Percentiles rank a stretch among this genome's conserved stretches.
Conservation (phyloP, 2,113 vertebrate genomes). For the Ochotona curzoniae region DNA sequence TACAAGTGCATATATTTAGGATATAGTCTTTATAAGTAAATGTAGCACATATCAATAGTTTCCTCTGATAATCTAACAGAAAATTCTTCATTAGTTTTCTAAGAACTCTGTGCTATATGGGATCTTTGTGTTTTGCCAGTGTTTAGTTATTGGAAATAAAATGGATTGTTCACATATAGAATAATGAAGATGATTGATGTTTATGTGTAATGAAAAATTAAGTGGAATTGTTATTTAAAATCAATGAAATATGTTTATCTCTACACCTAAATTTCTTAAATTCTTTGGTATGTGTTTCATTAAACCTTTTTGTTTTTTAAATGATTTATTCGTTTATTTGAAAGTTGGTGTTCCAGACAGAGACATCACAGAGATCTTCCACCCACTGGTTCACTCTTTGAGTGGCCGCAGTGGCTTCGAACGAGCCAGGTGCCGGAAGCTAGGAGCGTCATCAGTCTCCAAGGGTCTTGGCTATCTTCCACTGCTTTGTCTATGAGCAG, state of each 20-base stretch:
- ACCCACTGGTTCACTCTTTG: no score
- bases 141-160: conserved; percentile 11
- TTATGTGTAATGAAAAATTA: background rate
- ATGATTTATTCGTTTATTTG: no score
- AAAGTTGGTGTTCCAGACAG: no score
- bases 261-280: background rate
- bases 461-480: no score
- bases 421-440: no score
- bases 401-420: no score
- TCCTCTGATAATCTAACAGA: background rate
- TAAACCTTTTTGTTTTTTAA: background rate
- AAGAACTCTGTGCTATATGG: conserved; percentile 3
- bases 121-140: background rate
- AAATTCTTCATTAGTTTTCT: background rate
- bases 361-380: no score
- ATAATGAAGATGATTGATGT: background rate
- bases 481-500: no score
- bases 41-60: background rate
- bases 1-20: background rate
- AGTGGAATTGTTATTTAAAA: conserved; percentile 8
- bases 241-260: background rate
- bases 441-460: no score
- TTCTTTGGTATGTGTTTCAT: background rate
- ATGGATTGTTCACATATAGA: background rate
- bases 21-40: background rate